Evolutionary conservation across 2,113 vertebrate species (phyloP).

Genomic region (Smithornis capensis): DNA sequence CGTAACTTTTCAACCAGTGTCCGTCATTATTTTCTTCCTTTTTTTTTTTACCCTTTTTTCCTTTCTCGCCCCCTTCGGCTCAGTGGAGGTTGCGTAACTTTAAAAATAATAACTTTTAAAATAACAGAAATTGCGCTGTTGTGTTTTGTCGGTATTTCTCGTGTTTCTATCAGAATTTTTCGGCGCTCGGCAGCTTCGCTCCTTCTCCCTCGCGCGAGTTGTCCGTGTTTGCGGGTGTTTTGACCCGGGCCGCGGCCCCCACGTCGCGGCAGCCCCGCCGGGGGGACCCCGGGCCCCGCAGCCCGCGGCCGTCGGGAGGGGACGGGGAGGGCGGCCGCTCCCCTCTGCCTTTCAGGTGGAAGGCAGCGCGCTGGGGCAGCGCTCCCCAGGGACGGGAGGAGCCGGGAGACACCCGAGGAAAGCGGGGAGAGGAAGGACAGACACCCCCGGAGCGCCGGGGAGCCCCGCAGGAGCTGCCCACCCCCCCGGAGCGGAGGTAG

Average conservation of each 20-base stretch:
- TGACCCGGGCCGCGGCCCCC: neutral
- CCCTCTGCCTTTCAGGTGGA: constrained; percentile 39
- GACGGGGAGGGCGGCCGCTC: neutral
- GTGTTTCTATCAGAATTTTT: neutral
- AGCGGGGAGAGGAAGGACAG: neutral
- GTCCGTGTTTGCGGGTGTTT: neutral
- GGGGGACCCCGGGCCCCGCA: neutral
- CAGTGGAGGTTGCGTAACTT: neutral
- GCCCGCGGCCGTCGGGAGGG: neutral
- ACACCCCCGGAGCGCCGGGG: neutral
- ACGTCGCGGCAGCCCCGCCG: neutral
- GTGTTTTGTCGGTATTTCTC: neutral
- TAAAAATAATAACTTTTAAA: neutral
- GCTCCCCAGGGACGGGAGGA: constrained; percentile 9
- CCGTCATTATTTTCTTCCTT: neutral
- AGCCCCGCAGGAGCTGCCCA: neutral
- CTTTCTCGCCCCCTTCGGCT: neutral
- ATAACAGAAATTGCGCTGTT: neutral
- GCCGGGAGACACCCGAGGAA: neutral
- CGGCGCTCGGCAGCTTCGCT: neutral
- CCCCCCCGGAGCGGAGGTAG: neutral
- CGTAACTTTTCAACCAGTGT: neutral
- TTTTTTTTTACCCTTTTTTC: too few relatives aligned
- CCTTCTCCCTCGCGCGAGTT: neutral
- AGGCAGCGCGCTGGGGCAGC: neutral